Evolutionary conservation across 2,113 vertebrate genomes (phyloP), one percentile per base, ranked within the genome.

Genomic region (Naja naja): DNA sequence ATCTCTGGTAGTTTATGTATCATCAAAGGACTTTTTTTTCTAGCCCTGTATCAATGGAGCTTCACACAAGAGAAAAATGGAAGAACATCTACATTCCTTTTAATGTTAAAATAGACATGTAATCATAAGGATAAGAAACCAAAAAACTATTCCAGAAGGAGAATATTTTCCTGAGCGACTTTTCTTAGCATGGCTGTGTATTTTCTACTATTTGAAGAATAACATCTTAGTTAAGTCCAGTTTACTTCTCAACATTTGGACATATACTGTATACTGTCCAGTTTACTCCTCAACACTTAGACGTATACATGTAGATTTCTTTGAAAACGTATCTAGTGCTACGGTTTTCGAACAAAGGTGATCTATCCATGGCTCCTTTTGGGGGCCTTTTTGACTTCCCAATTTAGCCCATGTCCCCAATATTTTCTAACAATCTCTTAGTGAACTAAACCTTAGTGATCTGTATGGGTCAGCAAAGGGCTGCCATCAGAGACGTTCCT

Each of bases 1-100:
- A 20, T 30, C 39, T 94, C 93, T 91, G 53, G 56, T 91, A 92
- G 92, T 93, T 93, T 90, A 23, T 58, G 23, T 90, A 60, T 86
- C 43, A 18, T 3, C 94, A 85, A 60, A 88, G 8, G 39, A 18
- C 16, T 8, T 49, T 95, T 94, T 94, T 30, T 39, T 92, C 27
- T 74, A 74, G 25, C 87, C 27, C 25, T 85, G 45, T 25, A 89
- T 9, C 1, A 89, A 88, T 87, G 87, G 90, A 91, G 1, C n/a
- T n/a, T 95, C 49, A 95, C 60, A 52, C 34, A 74, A 90, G 23
- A 89, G 8, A 89, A 47, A 55, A 64, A 60, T 18, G 25, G 55
- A 64, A 90, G 27, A 58, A 90, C 1, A 1, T 49, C 43, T 47
- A n/a, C 30, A 45, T 90, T 30, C 45, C 7, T 27, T 90, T 90